Percentiles rank a stretch among this genome's conserved stretches.
These are phyloP conservation scores for Clamator glandarius DNA, from an alignment of 2,797 vertebrate species.

Conservation along the genomic window DNA sequence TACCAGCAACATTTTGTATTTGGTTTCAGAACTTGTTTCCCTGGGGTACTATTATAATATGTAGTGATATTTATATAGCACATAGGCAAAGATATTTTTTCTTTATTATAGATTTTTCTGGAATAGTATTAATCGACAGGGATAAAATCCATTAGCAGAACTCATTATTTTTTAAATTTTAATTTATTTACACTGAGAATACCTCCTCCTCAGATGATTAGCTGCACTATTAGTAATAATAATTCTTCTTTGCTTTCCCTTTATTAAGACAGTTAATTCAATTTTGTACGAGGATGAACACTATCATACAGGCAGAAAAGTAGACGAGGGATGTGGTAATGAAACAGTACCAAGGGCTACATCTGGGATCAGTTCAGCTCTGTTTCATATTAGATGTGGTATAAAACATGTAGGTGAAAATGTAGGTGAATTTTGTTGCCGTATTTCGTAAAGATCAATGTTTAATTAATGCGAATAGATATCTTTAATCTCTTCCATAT, in stretches of 20 bases:
- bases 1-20: not conserved
- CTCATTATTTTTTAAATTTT: slow-evolving; percentile 57
- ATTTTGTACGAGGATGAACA: slow-evolving; percentile 2
- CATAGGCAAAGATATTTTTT: not conserved
- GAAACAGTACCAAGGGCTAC: not conserved
- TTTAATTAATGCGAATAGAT: not conserved
- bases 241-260: slow-evolving; percentile 46
- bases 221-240: slow-evolving; percentile 29
- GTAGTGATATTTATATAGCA: not conserved
- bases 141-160: slow-evolving; percentile 52
- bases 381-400: not conserved
- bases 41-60: not conserved
- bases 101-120: slow-evolving; percentile 15
- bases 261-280: slow-evolving; percentile 55
- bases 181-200: slow-evolving; percentile 61
- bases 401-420: not conserved
- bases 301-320: not conserved
- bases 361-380: not conserved
- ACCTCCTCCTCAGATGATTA: slow-evolving; percentile 56
- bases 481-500: not conserved
- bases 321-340: not conserved
- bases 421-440: not conserved
- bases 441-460: not conserved
- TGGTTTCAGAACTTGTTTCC: not conserved
- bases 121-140: slow-evolving; percentile 1